Evolutionary conservation across 2,113 vertebrate genomes (phyloP).

Genomic region (Tragelaphus imberbis): DNA sequence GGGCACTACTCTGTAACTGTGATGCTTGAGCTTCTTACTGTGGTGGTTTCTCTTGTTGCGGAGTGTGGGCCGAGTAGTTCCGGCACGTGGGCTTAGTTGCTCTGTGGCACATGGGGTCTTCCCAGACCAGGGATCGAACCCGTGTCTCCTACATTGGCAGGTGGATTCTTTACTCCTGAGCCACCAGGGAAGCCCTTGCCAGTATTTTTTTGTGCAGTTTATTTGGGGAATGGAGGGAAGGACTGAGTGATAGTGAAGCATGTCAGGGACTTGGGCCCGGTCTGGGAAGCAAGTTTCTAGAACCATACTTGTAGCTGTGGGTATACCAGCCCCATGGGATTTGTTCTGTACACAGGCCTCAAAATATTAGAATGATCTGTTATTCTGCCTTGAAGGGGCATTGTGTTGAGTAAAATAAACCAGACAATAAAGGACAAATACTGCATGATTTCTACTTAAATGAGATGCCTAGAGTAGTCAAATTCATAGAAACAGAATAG

Average conservation of each 20-base stretch:
- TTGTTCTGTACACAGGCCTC: neutral
- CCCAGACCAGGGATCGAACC: neutral
- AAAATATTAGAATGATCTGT: neutral
- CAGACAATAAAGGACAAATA: neutral
- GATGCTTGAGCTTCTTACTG: neutral
- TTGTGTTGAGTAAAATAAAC: neutral
- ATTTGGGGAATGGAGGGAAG: neutral
- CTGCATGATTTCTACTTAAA: neutral
- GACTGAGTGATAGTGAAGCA: neutral
- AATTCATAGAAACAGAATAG: neutral
- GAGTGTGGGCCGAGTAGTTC: neutral
- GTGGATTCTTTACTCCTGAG: neutral
- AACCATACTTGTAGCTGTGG: neutral
- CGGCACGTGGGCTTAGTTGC: neutral
- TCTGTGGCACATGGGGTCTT: neutral
- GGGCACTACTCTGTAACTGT: neutral
- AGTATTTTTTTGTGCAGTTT: neutral
- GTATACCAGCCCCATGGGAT: neutral
- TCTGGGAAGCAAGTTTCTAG: neutral
- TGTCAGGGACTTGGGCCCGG: neutral
- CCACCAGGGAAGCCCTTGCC: neutral
- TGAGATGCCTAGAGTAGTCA: neutral
- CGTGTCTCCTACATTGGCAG: neutral
- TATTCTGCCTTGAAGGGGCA: neutral
- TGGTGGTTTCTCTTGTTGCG: neutral